Conservation (phyloP, 1,140 invertebrate species). For the Lepidurus couesii region DNA sequence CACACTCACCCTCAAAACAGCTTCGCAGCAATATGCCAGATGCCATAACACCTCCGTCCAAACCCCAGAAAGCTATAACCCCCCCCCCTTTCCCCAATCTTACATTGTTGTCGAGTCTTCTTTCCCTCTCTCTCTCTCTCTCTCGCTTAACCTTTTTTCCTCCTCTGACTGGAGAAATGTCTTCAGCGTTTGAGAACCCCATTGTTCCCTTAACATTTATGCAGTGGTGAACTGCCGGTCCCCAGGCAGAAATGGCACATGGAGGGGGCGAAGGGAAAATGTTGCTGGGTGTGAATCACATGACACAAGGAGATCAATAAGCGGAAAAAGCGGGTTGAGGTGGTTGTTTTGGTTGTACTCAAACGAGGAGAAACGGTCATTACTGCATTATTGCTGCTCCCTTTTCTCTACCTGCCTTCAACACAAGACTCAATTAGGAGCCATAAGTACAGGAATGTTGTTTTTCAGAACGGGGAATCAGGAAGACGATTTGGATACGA, state of each 20-base stretch:
- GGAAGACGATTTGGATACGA: too few relatives aligned
- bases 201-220: slow-evolving; percentile 1
- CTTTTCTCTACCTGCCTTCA: too few relatives aligned
- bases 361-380: not conserved
- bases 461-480: not conserved
- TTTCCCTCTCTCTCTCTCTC: not conserved
- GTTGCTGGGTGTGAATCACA: not conserved
- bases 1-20: too few relatives aligned
- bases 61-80: not conserved
- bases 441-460: not conserved
- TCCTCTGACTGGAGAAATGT: not conserved
- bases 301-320: slow-evolving; percentile 1
- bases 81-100: not conserved
- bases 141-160: not conserved
- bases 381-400: slow-evolving; percentile 3
- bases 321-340: not conserved
- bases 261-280: not conserved
- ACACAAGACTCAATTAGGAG: not conserved
- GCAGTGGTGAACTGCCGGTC: not conserved
- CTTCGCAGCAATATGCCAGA: slow-evolving; percentile 1
- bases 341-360: not conserved
- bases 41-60: not conserved
- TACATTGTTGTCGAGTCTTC: not conserved
- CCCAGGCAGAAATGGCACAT: not conserved
- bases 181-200: not conserved